Conservation (phyloP, 2,113 vertebrate species). For the Xiphophorus couchianus region DNA sequence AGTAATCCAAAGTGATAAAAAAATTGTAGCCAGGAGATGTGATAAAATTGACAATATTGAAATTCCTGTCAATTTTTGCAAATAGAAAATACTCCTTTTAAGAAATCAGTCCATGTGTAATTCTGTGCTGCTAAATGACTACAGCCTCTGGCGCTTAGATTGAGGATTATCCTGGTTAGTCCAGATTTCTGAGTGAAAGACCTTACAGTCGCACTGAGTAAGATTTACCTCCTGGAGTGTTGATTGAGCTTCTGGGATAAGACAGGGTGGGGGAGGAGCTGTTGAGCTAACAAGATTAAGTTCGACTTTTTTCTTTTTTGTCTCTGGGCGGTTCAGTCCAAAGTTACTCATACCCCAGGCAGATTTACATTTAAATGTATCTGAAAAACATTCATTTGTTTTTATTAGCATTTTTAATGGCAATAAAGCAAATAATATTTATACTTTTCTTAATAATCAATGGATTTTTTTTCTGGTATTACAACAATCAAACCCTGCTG, state of each 20-base stretch:
- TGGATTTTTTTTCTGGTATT: background rate
- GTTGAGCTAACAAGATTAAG: background rate
- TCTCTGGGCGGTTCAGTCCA: background rate
- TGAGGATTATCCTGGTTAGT: conserved; percentile 69
- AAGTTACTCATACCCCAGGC: background rate
- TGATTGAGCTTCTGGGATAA: conserved; percentile 21
- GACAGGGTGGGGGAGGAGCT: conserved; percentile 15
- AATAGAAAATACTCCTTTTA: conserved; percentile 12
- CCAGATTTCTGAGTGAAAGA: conserved; percentile 69
- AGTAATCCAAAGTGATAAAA: conserved; percentile 13
- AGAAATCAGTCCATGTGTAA: conserved; percentile 10
- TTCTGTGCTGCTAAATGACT: conserved; percentile 5
- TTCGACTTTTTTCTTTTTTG: background rate
- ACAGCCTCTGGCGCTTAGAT: conserved; percentile 19
- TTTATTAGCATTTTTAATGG: background rate
- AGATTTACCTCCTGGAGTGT: conserved; percentile 69
- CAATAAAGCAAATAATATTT: background rate
- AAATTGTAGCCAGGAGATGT: background rate
- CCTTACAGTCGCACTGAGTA: conserved; percentile 52
- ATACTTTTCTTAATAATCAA: too few relatives aligned
- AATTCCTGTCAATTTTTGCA: conserved; percentile 15
- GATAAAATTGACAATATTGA: conserved; percentile 27
- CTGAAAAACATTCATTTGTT: background rate
- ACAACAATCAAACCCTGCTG: background rate
- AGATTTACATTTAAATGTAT: background rate